A percentile compares a stretch with the other conserved stretches of the same genome.
These are phyloP conservation scores for Chrysolina oricalcia DNA, from an alignment of 2,888 invertebrate genomes.

Conservation along the genomic window DNA sequence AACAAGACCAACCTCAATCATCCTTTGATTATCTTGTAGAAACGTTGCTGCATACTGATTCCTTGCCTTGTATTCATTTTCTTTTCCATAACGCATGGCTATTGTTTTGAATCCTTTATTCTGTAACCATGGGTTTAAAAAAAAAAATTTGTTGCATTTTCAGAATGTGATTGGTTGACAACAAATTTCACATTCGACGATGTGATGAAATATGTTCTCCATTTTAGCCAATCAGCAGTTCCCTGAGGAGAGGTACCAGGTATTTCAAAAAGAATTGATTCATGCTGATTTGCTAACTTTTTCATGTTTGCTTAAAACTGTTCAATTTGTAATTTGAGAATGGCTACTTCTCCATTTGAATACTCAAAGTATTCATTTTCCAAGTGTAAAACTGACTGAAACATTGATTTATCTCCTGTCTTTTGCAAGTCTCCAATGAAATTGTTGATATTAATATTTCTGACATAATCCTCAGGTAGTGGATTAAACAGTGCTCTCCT, in stretches of 20 bases:
- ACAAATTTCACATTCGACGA: constrained; percentile 20
- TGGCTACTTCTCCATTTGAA: neutral
- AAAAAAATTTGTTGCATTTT: constrained; percentile 10
- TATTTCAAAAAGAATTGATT: constrained; percentile 15
- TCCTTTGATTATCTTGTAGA: constrained; percentile 12
- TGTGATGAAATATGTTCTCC: constrained; percentile 20
- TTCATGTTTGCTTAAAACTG: constrained; percentile 1
- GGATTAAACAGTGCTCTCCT: constrained; percentile 24
- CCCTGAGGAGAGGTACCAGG: constrained; percentile 12
- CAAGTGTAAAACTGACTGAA: constrained; percentile 12
- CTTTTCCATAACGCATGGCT: neutral
- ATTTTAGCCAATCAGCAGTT: constrained; percentile 12
- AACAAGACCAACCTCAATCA: constrained; percentile 13
- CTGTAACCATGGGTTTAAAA: constrained; percentile 8
- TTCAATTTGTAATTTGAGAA: neutral
- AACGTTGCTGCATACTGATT: constrained; percentile 1
- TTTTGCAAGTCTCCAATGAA: constrained; percentile 27
- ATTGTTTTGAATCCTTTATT: neutral
- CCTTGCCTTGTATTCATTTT: constrained; percentile 8
- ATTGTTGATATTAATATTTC: constrained; percentile 32
- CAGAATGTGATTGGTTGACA: neutral
- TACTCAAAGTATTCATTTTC: constrained; percentile 23
- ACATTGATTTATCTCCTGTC: constrained; percentile 4
- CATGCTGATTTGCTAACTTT: neutral
- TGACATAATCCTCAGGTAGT: constrained; percentile 13